Conservation (phyloP, 2,797 vertebrate species). For the Protonibea diacanthus region DNA sequence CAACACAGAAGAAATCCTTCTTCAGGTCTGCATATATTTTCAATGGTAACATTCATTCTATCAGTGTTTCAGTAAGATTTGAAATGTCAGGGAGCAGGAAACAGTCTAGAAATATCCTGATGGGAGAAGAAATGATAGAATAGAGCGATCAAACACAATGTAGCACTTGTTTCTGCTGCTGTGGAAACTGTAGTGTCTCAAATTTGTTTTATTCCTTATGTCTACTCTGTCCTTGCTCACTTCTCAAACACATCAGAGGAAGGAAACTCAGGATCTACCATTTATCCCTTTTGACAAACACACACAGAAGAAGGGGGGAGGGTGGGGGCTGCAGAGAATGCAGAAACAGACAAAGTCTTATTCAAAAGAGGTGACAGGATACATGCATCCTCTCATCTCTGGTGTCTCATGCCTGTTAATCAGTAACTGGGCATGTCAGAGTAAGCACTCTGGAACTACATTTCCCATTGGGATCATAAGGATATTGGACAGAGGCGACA, state of each 20-base stretch:
- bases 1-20: constrained; percentile 60
- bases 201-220: constrained; percentile 21
- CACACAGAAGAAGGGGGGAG: constrained; percentile 5
- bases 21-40: constrained; percentile 86
- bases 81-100: constrained; percentile 71
- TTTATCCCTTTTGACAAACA: constrained; percentile 40
- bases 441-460: constrained; percentile 45
- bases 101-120: constrained; percentile 49
- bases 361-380: constrained; percentile 27
- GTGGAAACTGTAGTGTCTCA: constrained; percentile 39
- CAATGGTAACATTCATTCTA: constrained; percentile 81
- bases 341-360: constrained; percentile 28
- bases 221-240: constrained; percentile 19
- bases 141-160: constrained; percentile 33
- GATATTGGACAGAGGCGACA: constrained; percentile 38
- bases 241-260: constrained; percentile 35
- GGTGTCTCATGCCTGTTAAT: constrained; percentile 38
- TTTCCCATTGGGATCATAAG: constrained; percentile 72
- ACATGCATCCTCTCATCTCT: constrained; percentile 31
- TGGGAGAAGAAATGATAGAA: constrained; percentile 40
- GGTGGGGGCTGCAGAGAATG: constrained; percentile 14
- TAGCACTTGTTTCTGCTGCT: constrained; percentile 38
- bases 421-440: constrained; percentile 27
- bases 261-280: constrained; percentile 19
- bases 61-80: constrained; percentile 73